Conservation (phyloP, 2,113 vertebrate genomes). For the Entomyzon cyanotis region DNA sequence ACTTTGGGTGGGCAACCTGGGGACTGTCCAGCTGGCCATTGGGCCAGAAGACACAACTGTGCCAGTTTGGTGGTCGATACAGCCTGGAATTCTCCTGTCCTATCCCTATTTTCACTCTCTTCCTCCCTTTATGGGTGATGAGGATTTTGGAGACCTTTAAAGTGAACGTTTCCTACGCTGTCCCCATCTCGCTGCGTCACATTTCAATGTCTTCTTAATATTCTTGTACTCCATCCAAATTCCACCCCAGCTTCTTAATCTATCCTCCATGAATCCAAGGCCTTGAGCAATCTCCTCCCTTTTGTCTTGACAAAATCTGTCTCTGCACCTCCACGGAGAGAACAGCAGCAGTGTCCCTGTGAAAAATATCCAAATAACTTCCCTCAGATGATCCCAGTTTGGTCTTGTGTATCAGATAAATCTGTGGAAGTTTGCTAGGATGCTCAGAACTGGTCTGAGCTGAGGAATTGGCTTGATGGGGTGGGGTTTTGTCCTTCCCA, state of each 20-base stretch:
- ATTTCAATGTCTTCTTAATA: neutral
- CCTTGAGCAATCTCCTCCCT: neutral
- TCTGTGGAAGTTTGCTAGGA: neutral
- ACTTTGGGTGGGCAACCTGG: neutral
- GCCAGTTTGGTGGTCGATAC: neutral
- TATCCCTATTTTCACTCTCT: neutral
- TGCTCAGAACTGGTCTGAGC: neutral
- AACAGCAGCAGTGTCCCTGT: neutral
- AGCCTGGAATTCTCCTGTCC: accelerated
- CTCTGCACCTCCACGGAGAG: neutral
- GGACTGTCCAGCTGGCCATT: neutral
- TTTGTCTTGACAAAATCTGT: neutral
- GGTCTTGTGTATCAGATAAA: neutral
- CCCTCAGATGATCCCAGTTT: neutral
- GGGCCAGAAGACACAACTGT: accelerated
- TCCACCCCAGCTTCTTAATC: neutral
- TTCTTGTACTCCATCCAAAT: neutral
- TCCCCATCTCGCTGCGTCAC: neutral
- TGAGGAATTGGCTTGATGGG: neutral
- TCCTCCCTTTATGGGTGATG: neutral
- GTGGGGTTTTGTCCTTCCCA: neutral
- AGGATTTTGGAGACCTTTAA: neutral
- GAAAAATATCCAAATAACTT: neutral
- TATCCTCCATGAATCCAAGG: neutral
- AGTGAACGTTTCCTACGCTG: accelerated